These are phyloP conservation scores for Cacatua alba DNA, from an alignment of 2,113 vertebrate genomes.

Conservation along the genomic window DNA sequence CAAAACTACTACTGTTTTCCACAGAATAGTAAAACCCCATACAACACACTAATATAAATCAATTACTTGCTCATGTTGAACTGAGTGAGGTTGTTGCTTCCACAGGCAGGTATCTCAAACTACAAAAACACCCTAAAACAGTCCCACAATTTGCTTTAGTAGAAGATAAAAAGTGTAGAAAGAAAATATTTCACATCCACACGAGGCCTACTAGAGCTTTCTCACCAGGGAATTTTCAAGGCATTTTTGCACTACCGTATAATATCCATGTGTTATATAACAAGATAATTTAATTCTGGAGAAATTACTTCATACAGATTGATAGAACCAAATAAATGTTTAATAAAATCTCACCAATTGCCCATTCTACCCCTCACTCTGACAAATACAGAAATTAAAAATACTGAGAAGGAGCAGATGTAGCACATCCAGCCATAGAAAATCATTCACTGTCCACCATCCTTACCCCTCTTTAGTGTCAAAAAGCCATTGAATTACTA, in stretches of 20 bases:
- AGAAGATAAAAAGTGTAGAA: not conserved
- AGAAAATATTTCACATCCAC: not conserved
- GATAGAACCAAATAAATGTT: not conserved
- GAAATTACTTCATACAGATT: not conserved
- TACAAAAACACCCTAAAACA: not conserved
- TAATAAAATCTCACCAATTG: not conserved
- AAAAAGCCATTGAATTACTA: not conserved
- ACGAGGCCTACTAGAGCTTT: rapidly evolving
- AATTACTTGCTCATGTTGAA: not conserved
- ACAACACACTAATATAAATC: not conserved
- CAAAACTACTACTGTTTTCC: not conserved
- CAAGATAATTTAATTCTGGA: not conserved
- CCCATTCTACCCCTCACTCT: not conserved
- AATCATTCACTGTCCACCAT: not conserved
- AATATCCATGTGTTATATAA: not conserved
- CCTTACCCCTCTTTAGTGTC: not conserved
- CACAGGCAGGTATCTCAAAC: not conserved
- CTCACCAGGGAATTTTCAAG: not conserved
- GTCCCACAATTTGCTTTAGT: not conserved
- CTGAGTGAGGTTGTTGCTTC: not conserved
- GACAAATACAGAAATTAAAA: not conserved
- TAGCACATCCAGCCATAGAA: not conserved
- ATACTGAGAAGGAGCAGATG: not conserved
- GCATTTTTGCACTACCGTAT: not conserved
- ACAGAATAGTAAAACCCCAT: not conserved